A percentile compares a stretch with the other conserved stretches of the same genome.
phyloP scores from a whole-genome alignment of 2,888 invertebrate genomes.

The Protophormia terraenovae region DNA sequence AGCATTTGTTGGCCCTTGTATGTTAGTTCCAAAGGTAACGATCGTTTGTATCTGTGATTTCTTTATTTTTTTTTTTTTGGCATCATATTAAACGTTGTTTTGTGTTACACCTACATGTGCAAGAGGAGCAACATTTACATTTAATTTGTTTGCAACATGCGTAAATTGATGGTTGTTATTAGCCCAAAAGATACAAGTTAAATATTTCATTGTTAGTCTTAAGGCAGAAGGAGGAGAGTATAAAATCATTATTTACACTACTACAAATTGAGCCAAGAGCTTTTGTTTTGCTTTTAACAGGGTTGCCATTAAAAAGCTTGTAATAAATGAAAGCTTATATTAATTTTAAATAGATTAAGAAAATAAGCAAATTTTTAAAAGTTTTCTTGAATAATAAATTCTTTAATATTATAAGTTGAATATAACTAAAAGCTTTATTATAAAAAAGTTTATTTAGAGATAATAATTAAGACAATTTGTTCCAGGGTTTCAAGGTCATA shows the following conservation, averaged over 20 bases:
- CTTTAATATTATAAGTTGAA: too few species aligned
- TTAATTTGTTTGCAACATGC: slow-evolving; percentile 78
- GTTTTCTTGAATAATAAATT: too few species aligned
- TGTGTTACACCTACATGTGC: slow-evolving; percentile 49
- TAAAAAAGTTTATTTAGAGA: too few species aligned
- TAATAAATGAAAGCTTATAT: too few species aligned
- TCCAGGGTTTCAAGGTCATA: too few species aligned
- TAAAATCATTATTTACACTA: slow-evolving; percentile 28
- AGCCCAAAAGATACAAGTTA: slow-evolving; percentile 76
- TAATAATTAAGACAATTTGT: too few species aligned
- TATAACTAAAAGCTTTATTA: too few species aligned
- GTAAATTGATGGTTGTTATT: slow-evolving; percentile 80
- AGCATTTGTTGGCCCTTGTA: slow-evolving; percentile 26
- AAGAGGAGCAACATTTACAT: slow-evolving; percentile 74
- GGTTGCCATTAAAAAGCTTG: background rate
- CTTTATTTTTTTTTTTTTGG: too few species aligned
- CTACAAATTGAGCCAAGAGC: background rate
- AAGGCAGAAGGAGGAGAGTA: background rate
- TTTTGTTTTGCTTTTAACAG: background rate
- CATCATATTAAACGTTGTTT: slow-evolving; percentile 28
- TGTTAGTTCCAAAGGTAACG: slow-evolving; percentile 1
- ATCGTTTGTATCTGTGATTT: slow-evolving; percentile 50
- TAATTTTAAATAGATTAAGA: too few species aligned
- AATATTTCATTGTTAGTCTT: slow-evolving; percentile 56
- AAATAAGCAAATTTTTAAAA: too few species aligned